Evolutionary conservation across 2,888 invertebrate species (phyloP), one percentile per base, ranked within the genome.

Genomic region (Thera britannica): DNA sequence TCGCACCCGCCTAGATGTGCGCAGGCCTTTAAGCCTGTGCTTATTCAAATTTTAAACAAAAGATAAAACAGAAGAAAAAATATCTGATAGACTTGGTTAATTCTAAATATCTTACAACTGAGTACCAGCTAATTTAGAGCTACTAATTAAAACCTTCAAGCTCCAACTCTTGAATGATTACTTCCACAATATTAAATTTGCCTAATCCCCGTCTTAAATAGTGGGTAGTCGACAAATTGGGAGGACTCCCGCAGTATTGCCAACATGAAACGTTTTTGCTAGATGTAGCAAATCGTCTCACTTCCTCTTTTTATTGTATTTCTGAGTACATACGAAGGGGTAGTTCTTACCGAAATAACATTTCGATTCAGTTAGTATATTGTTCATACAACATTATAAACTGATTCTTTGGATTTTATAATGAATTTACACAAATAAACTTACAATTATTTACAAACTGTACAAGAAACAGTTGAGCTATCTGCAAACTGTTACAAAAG

Each of bases 181-280:
- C 60, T 75, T 73, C 62, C 76, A 75, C 75, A 76, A 74, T 77
- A 79, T 78, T 76, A 79, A 79, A 81, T 79, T 78, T 77, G 75
- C 79, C 74, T 82, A 80, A 82, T 82, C 76, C 75, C 66, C 41
- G 35, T 56, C 71, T 73, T 71, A 80, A 79, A 75, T 76, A 76
- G 79, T 57, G 79, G 79, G 79, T 79, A 77, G 79, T 75, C 77
- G 77, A 82, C 83, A 82, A 83, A 83, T 83, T 79, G 79, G 77
- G 75, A 73, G 70, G 72, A 71, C 68, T 61, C 72, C 73, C 69
- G 72, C 79, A 80, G 79, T 80, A 75, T 75, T 82, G 57, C 69
- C 62, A 66, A 6, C 46, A 11, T 8, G 2, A 9, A 0, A n/a
- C 3, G 0, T 2, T 34, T 55, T 55, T 48, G 65, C 23, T 36